A percentile compares a stretch with the other conserved stretches of the same genome.
Evolutionary conservation across 2,797 vertebrate genomes (phyloP).

Genomic region (Rhodeus uyekii): DNA sequence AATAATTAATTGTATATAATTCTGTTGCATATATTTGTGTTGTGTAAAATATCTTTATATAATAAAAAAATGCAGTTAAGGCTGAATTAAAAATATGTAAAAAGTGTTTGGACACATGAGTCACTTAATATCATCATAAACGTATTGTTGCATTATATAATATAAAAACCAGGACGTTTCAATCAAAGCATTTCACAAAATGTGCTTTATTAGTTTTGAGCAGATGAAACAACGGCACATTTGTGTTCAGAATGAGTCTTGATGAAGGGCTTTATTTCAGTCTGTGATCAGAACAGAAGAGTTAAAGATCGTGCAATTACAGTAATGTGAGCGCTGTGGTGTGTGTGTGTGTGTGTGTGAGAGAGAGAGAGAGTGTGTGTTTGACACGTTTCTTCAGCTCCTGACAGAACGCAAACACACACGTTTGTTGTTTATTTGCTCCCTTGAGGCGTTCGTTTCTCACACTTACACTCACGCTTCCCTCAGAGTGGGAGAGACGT

Average conservation of each 20-base stretch:
- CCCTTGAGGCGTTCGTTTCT: neutral
- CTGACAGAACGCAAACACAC: neutral
- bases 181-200: neutral
- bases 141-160: neutral
- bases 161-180: neutral
- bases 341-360: neutral
- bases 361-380: too few relatives aligned
- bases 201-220: neutral
- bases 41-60: neutral
- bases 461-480: neutral
- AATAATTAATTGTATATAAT: neutral
- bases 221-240: neutral
- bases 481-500: neutral
- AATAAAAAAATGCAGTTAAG: neutral
- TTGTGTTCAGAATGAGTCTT: too few relatives aligned
- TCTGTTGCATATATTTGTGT: too few relatives aligned
- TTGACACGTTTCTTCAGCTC: neutral
- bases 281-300: neutral
- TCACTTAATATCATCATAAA: too few relatives aligned
- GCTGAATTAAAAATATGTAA: neutral
- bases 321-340: neutral
- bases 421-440: neutral
- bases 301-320: neutral
- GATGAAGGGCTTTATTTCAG: neutral
- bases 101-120: neutral